Conservation (phyloP, 2,113 vertebrate species). For the Mastomys coucha region DNA sequence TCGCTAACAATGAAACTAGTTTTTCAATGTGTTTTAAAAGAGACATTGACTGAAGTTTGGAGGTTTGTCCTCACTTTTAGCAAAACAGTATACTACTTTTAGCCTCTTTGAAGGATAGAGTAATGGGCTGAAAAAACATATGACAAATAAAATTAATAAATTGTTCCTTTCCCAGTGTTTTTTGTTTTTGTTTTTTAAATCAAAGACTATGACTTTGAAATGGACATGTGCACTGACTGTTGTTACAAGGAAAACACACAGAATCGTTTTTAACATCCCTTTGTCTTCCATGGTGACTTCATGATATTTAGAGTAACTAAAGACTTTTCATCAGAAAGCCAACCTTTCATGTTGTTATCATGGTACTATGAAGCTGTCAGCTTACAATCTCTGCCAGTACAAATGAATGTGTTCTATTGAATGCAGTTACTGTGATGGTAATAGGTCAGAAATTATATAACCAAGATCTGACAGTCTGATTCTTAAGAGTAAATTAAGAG, state of each 20-base stretch:
- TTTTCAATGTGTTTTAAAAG: slow-evolving; percentile 43
- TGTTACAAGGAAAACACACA: not conserved
- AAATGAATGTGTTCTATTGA: slow-evolving; percentile 27
- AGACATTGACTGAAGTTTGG: slow-evolving; percentile 6
- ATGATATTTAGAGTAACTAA: slow-evolving; percentile 5
- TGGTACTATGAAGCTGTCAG: not conserved
- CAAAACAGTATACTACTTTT: slow-evolving; percentile 20
- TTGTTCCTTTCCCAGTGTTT: not conserved
- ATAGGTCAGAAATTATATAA: not conserved
- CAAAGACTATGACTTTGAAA: not conserved
- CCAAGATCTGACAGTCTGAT: slow-evolving; percentile 8
- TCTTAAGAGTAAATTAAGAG: slow-evolving; percentile 17
- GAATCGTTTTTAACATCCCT: not conserved
- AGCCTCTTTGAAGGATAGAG: slow-evolving; percentile 20
- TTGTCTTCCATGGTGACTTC: not conserved
- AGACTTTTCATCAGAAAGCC: not conserved
- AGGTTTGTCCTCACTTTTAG: not conserved
- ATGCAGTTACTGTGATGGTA: slow-evolving; percentile 28
- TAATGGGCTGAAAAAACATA: not conserved
- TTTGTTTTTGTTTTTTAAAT: not conserved
- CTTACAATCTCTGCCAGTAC: slow-evolving; percentile 13
- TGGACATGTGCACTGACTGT: not conserved
- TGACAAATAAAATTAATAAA: not conserved
- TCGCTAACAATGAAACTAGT: not conserved
- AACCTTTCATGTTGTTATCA: not conserved